phyloP scores from a whole-genome alignment of 1,140 invertebrate genomes.

The Drosophila subobscura region DNA sequence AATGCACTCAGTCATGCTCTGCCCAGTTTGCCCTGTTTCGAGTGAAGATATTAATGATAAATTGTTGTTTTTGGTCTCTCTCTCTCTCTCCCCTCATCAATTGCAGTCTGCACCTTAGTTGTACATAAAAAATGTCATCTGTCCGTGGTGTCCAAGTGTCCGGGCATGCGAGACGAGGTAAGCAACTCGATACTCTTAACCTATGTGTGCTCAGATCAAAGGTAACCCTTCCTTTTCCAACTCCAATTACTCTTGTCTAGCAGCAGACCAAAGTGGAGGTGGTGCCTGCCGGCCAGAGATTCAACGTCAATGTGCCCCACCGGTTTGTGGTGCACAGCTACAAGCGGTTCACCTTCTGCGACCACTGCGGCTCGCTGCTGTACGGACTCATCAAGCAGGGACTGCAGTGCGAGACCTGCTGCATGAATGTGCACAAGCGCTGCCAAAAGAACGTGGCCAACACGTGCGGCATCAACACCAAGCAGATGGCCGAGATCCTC shows the following conservation, averaged over 20 bases:
- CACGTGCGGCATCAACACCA: constrained; percentile 99
- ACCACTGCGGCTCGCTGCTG: constrained; percentile 95
- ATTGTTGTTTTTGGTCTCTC: constrained; percentile 44
- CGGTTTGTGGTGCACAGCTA: constrained; percentile 96
- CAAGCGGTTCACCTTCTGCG: constrained; percentile 99
- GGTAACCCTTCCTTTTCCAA: not conserved
- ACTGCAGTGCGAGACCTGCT: constrained; percentile 98
- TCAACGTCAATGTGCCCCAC: constrained; percentile 99
- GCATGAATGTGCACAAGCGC: constrained; percentile 99
- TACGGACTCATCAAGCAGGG: constrained; percentile 99
- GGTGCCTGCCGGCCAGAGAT: constrained; percentile 89
- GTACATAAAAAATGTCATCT: constrained; percentile 99
- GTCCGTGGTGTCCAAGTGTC: constrained; percentile 96
- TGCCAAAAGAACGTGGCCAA: constrained; percentile 99
- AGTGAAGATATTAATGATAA: constrained; percentile 38
- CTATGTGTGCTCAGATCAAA: not conserved
- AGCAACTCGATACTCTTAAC: constrained; percentile 35
- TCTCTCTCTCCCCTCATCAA: constrained; percentile 29
- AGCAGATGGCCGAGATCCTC: constrained; percentile 96
- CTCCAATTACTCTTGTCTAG: constrained; percentile 1
- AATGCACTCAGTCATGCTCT: too few species aligned
- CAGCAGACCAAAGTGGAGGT: constrained; percentile 83
- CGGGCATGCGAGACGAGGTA: constrained; percentile 96
- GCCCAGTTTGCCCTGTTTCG: not conserved
- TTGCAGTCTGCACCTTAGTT: constrained; percentile 97